These are phyloP conservation scores for Danio aesculapii DNA, from an alignment of 2,797 vertebrate species.

Conservation along the genomic window DNA sequence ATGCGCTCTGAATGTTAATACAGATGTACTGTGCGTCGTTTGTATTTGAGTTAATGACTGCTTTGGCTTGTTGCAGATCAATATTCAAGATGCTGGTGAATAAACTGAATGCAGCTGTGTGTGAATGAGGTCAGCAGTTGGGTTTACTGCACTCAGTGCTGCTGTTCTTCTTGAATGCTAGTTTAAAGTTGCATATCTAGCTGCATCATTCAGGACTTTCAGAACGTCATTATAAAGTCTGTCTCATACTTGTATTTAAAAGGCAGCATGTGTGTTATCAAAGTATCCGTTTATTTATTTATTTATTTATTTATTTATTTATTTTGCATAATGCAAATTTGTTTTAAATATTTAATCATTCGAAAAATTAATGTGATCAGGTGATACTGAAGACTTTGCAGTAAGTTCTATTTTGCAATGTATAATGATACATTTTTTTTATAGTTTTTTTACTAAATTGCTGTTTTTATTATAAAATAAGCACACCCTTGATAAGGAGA, in stretches of 20 bases:
- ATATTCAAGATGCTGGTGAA: constrained; percentile 10
- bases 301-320: too few relatives aligned
- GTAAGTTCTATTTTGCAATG: too few relatives aligned
- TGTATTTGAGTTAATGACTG: constrained; percentile 12
- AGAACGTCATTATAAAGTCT: not conserved
- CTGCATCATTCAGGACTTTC: not conserved
- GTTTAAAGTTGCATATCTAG: not conserved
- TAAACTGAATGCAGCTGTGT: constrained; percentile 14
- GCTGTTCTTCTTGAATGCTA: not conserved
- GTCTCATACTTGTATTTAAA: not conserved
- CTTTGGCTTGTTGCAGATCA: constrained; percentile 19
- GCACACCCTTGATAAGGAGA: too few relatives aligned
- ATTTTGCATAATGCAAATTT: too few relatives aligned
- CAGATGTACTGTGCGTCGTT: not conserved
- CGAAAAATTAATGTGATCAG: too few relatives aligned
- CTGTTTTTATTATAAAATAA: too few relatives aligned
- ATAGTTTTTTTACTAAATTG: too few relatives aligned
- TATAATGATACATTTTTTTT: too few relatives aligned
- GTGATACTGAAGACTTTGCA: too few relatives aligned
- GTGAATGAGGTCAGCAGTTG: constrained; percentile 13
- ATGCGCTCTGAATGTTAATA: not conserved
- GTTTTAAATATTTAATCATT: too few relatives aligned
- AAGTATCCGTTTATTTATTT: too few relatives aligned
- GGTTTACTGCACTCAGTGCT: not conserved
- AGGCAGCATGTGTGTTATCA: not conserved